Evolutionary conservation across 2,888 invertebrate species (phyloP).

Genomic region (Lithophane leautieri): DNA sequence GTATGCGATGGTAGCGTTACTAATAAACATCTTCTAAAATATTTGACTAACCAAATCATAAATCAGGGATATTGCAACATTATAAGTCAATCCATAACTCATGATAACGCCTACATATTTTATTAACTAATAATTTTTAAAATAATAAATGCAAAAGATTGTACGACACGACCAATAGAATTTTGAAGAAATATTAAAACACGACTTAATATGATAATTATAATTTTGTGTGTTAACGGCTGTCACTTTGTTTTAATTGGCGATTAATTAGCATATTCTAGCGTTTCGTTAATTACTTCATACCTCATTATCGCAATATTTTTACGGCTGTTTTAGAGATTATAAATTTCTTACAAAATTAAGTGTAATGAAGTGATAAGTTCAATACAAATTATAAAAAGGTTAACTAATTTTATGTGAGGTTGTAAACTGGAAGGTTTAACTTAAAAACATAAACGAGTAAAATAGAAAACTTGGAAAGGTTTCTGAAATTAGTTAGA

Average conservation of each 20-base stretch:
- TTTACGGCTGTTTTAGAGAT: constrained; percentile 30
- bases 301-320: constrained; percentile 52
- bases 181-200: constrained; percentile 19
- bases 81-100: constrained; percentile 28
- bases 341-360: constrained; percentile 11
- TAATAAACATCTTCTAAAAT: background rate
- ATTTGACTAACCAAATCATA: background rate
- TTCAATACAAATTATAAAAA: constrained; percentile 18
- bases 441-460: background rate
- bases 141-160: constrained; percentile 8
- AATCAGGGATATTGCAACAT: background rate
- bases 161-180: background rate
- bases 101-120: constrained; percentile 22
- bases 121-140: background rate
- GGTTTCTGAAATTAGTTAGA: background rate
- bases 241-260: constrained; percentile 58
- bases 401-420: constrained; percentile 3
- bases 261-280: constrained; percentile 58
- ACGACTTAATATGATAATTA: constrained; percentile 38
- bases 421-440: constrained; percentile 6
- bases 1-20: no score
- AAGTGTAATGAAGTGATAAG: constrained; percentile 31
- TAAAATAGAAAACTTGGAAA: background rate
- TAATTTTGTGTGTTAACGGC: constrained; percentile 42
- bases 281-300: constrained; percentile 56